Conservation (phyloP, 1,140 invertebrate species). For the Phymastichus coffea region DNA sequence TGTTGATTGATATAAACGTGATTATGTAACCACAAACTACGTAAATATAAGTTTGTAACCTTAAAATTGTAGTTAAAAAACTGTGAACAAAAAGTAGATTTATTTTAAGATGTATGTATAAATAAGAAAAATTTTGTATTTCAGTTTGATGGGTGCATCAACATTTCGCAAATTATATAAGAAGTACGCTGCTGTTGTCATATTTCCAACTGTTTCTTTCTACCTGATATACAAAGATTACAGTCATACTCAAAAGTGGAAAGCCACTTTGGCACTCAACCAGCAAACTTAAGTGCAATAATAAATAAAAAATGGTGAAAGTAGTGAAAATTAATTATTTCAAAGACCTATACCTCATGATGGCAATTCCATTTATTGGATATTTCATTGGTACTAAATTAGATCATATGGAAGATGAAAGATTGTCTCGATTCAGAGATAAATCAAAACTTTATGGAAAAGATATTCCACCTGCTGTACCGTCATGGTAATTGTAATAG, state of each 20-base stretch:
- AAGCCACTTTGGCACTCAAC: constrained; percentile 41
- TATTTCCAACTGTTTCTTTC: constrained; percentile 63
- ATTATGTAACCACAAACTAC: too few relatives aligned
- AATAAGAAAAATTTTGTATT: constrained; percentile 22
- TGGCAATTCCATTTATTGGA: constrained; percentile 57
- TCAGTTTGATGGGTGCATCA: constrained; percentile 44
- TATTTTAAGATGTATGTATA: neutral
- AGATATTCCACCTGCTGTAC: constrained; percentile 64
- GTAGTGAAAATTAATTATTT: constrained; percentile 23
- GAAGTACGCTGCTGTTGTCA: constrained; percentile 63
- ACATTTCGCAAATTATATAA: constrained; percentile 37
- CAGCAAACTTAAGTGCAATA: constrained; percentile 6
- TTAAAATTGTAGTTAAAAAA: neutral
- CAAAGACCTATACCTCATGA: constrained; percentile 34
- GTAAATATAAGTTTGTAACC: neutral
- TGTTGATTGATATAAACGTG: too few relatives aligned
- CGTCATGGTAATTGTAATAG: constrained; percentile 70
- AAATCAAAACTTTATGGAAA: constrained; percentile 75
- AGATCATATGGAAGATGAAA: constrained; percentile 67
- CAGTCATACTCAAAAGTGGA: constrained; percentile 70
- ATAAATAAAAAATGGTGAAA: constrained; percentile 2
- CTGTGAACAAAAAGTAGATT: too few relatives aligned
- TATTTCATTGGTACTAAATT: constrained; percentile 64
- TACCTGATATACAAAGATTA: constrained; percentile 68
- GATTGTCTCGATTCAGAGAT: constrained; percentile 72